A percentile compares a stretch with the other conserved stretches of the same genome.
Conservation (phyloP, 2,113 vertebrate genomes). For the Mugil cephalus region DNA sequence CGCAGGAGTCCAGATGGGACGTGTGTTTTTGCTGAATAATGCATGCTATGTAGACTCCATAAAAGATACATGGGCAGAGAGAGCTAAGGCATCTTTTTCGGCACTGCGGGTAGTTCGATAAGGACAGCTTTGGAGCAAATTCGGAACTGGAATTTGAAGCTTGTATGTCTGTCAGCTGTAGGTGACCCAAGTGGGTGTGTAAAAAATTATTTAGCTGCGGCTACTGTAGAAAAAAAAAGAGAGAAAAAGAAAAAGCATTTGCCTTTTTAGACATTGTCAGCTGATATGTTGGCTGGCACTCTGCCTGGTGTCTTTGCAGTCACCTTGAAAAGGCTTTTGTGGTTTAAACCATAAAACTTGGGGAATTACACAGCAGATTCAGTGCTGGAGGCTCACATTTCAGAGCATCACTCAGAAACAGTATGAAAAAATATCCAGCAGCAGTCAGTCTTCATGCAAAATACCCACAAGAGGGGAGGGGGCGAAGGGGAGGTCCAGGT, state of each 20-base stretch:
- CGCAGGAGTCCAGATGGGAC: slow-evolving; percentile 69
- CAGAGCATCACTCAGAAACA: slow-evolving; percentile 63
- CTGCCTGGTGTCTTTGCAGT: slow-evolving; percentile 72
- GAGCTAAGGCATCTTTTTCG: slow-evolving; percentile 55
- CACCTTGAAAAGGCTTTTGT: slow-evolving; percentile 75
- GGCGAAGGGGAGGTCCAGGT: slow-evolving; percentile 49
- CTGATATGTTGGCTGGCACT: slow-evolving; percentile 65
- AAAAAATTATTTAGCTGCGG: slow-evolving; percentile 49
- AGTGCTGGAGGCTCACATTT: slow-evolving; percentile 67
- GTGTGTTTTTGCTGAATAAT: slow-evolving; percentile 83
- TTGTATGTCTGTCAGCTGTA: slow-evolving; percentile 51
- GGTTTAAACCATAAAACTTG: slow-evolving; percentile 70
- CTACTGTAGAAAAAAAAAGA: slow-evolving; percentile 12
- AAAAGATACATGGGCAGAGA: slow-evolving; percentile 79
- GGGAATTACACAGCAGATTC: slow-evolving; percentile 73
- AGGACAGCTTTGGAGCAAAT: slow-evolving; percentile 56
- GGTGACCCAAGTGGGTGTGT: slow-evolving; percentile 47
- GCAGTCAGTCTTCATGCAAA: slow-evolving; percentile 56
- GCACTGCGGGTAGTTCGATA: slow-evolving; percentile 44
- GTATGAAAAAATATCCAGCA: slow-evolving; percentile 64
- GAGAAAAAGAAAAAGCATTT: slow-evolving; percentile 23
- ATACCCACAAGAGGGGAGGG: slow-evolving; percentile 20
- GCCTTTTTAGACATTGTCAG: slow-evolving; percentile 62
- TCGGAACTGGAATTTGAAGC: slow-evolving; percentile 36
- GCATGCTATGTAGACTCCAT: slow-evolving; percentile 81